These are phyloP conservation scores for Marmota monax DNA, from an alignment of 2,113 vertebrate species.

Conservation along the genomic window DNA sequence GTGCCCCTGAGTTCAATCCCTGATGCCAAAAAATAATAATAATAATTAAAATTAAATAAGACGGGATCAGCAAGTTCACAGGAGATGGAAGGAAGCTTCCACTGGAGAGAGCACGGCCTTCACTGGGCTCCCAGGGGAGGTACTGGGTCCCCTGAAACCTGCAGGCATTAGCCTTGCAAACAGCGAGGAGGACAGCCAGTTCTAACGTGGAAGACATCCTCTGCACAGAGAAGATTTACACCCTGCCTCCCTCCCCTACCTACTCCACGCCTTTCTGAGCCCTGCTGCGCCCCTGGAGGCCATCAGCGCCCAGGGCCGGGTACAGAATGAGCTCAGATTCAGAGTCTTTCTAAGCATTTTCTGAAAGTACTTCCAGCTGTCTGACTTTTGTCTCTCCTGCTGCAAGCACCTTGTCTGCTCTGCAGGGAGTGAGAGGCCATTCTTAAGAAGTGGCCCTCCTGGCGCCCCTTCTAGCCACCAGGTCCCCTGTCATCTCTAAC, in stretches of 20 bases:
- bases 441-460: background rate
- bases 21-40: background rate
- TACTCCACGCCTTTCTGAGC: background rate
- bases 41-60: background rate
- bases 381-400: background rate
- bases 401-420: background rate
- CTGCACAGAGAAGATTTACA: accelerated
- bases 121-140: background rate
- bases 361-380: background rate
- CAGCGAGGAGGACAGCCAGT: background rate
- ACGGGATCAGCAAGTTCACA: too few relatives aligned
- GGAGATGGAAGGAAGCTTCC: background rate
- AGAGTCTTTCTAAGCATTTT: background rate
- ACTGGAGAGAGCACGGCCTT: accelerated
- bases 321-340: accelerated
- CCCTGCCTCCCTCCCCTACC: background rate
- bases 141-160: background rate
- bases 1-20: too few relatives aligned
- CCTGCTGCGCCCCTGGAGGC: accelerated
- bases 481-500: background rate
- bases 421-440: background rate
- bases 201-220: background rate
- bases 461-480: background rate
- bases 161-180: accelerated
- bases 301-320: accelerated